Percentiles rank a stretch among this genome's conserved stretches.
Evolutionary conservation across 2,888 invertebrate species (phyloP).

Genomic region (Cynaeus angustus): DNA sequence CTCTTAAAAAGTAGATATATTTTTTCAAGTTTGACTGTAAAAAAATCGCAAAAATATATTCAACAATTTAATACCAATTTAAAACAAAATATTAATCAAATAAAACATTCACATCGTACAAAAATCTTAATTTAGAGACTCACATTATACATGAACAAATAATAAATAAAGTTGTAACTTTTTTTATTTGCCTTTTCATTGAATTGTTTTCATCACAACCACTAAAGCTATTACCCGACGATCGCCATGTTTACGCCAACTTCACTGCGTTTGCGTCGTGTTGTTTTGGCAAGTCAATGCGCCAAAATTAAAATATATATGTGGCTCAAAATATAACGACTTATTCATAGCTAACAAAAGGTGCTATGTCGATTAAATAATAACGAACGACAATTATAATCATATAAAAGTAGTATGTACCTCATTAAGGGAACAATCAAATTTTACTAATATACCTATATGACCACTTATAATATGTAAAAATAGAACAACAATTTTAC

Average conservation of each 20-base stretch:
- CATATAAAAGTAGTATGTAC: neutral
- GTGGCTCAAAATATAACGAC: constrained; percentile 20
- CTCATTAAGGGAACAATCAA: too few species aligned
- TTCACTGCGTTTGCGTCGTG: constrained; percentile 42
- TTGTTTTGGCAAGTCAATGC: constrained; percentile 42
- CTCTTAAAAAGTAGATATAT: constrained; percentile 18
- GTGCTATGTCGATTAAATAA: too few species aligned
- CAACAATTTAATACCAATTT: constrained; percentile 55
- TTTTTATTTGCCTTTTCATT: constrained; percentile 54
- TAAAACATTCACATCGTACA: constrained; percentile 48
- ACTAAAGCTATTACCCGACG: constrained; percentile 53
- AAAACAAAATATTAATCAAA: constrained; percentile 38
- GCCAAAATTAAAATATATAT: constrained; percentile 49
- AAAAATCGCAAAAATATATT: neutral
- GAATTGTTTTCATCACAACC: constrained; percentile 60
- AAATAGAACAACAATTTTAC: too few species aligned
- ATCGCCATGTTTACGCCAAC: constrained; percentile 62
- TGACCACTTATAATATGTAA: too few species aligned
- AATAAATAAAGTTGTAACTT: constrained; percentile 52
- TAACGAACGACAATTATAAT: neutral
- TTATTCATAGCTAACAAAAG: too few species aligned
- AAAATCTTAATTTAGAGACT: constrained; percentile 50
- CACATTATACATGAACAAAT: constrained; percentile 57
- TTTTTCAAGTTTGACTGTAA: constrained; percentile 5
- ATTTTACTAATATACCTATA: too few species aligned